Evolutionary conservation across 2,113 vertebrate genomes (phyloP).

Genomic region (Elgaria multicarinata): DNA sequence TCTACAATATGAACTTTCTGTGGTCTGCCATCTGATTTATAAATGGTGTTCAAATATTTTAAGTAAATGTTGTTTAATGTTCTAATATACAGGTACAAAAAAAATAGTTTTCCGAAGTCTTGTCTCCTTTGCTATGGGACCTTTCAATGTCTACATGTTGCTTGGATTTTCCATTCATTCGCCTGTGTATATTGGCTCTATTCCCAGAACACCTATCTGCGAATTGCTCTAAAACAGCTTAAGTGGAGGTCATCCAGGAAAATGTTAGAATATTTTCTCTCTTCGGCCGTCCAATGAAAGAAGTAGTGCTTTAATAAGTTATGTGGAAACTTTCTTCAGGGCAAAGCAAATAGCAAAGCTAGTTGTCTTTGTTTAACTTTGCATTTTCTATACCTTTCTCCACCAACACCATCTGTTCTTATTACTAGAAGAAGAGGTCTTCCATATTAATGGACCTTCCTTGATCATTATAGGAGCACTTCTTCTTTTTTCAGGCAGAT

Average conservation of each 20-base stretch:
- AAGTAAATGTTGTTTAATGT: neutral
- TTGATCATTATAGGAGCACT: neutral
- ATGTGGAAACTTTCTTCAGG: neutral
- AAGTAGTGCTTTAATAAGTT: conserved; percentile 19
- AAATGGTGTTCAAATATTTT: neutral
- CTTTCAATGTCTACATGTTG: conserved; percentile 40
- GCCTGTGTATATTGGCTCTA: conserved; percentile 24
- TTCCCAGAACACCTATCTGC: conserved; percentile 47
- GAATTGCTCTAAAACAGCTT: conserved; percentile 39
- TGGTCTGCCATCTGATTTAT: conserved; percentile 1
- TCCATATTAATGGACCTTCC: neutral
- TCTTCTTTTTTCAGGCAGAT: conserved; percentile 11
- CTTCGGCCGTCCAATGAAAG: neutral
- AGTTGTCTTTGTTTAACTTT: conserved; percentile 17
- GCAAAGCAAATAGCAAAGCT: neutral
- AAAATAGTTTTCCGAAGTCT: neutral
- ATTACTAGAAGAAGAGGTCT: neutral
- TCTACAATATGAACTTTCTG: neutral
- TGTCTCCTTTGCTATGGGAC: neutral
- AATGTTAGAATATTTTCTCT: conserved; percentile 12
- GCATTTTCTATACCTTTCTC: neutral
- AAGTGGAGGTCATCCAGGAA: conserved; percentile 45
- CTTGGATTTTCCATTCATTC: conserved; percentile 15
- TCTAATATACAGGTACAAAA: neutral
- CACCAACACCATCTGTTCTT: conserved; percentile 33